Percentiles rank a stretch among this genome's conserved stretches.
Conservation (phyloP, 1,140 invertebrate genomes). For the Hermetia illucens region DNA sequence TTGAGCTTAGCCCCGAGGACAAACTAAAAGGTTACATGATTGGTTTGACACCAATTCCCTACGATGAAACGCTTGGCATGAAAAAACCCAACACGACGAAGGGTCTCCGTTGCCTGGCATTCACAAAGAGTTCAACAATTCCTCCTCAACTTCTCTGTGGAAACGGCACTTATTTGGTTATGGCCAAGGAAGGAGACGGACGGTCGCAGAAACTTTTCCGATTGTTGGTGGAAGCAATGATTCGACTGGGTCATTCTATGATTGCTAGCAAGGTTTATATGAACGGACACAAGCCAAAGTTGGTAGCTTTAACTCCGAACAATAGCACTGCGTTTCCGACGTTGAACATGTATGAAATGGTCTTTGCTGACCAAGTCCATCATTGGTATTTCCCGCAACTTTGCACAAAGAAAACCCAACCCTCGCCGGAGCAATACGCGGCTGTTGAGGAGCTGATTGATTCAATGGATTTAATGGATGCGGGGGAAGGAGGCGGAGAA, state of each 20-base stretch:
- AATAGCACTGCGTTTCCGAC: slow-evolving; percentile 12
- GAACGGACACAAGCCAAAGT: slow-evolving; percentile 15
- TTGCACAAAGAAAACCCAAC: slow-evolving; percentile 16
- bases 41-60: slow-evolving; percentile 22
- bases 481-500: slow-evolving; percentile 14
- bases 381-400: slow-evolving; percentile 23
- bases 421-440: slow-evolving; percentile 14
- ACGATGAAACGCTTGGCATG: slow-evolving; percentile 15
- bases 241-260: slow-evolving; percentile 12
- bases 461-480: slow-evolving; percentile 17
- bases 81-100: slow-evolving; percentile 7
- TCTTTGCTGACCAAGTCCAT: slow-evolving; percentile 20
- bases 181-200: slow-evolving; percentile 15
- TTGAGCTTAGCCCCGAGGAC: slow-evolving; percentile 11
- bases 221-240: slow-evolving; percentile 18
- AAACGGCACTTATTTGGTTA: slow-evolving; percentile 18
- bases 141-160: slow-evolving; percentile 21
- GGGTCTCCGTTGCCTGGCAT: slow-evolving; percentile 22
- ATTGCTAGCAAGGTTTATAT: slow-evolving; percentile 25
- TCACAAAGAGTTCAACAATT: slow-evolving; percentile 15
- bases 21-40: slow-evolving; percentile 25
- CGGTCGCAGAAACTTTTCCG: slow-evolving; percentile 19
- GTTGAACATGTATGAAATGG: slow-evolving; percentile 22
- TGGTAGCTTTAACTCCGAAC: slow-evolving; percentile 21
- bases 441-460: slow-evolving; percentile 23